Evolutionary conservation across 2,797 vertebrate genomes (phyloP).

Genomic region (Falco rusticolus): DNA sequence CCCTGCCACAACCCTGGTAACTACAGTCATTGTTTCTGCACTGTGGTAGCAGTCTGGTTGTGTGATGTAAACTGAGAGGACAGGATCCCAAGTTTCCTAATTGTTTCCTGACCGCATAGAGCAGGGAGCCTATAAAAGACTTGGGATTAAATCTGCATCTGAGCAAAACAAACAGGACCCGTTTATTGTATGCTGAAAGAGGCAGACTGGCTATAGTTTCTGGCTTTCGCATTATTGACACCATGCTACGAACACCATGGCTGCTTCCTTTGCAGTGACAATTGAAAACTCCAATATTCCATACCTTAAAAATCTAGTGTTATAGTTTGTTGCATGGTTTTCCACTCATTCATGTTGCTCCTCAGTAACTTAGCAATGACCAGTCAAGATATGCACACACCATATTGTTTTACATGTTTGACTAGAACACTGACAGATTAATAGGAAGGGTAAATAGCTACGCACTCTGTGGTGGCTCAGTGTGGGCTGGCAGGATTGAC

Average conservation of each 20-base stretch:
- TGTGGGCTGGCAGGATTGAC: conserved; percentile 79
- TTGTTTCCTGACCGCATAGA: conserved; percentile 19
- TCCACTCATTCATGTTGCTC: conserved; percentile 74
- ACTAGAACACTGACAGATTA: conserved; percentile 91
- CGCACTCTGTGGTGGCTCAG: conserved; percentile 79
- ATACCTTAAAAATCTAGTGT: conserved; percentile 67
- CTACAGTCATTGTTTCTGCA: neutral
- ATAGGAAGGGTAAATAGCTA: conserved; percentile 92
- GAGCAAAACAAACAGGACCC: conserved; percentile 47
- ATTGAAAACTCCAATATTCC: conserved; percentile 67
- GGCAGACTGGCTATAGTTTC: conserved; percentile 39
- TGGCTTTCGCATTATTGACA: conserved; percentile 45
- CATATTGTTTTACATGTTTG: conserved; percentile 92
- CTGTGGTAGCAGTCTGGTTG: neutral
- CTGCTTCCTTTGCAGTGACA: conserved; percentile 44
- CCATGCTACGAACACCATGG: conserved; percentile 39
- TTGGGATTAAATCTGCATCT: conserved; percentile 46
- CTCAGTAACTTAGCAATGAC: conserved; percentile 83
- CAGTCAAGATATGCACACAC: conserved; percentile 84
- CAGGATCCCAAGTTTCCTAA: conserved; percentile 10
- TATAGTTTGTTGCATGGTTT: conserved; percentile 66
- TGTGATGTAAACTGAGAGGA: neutral
- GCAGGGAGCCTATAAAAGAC: conserved; percentile 13
- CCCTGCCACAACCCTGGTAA: neutral
- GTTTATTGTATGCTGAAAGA: conserved; percentile 27